Evolutionary conservation across 1,140 invertebrate genomes (phyloP), one percentile per base, ranked within the genome.

Genomic region (Ceratina japonica): DNA sequence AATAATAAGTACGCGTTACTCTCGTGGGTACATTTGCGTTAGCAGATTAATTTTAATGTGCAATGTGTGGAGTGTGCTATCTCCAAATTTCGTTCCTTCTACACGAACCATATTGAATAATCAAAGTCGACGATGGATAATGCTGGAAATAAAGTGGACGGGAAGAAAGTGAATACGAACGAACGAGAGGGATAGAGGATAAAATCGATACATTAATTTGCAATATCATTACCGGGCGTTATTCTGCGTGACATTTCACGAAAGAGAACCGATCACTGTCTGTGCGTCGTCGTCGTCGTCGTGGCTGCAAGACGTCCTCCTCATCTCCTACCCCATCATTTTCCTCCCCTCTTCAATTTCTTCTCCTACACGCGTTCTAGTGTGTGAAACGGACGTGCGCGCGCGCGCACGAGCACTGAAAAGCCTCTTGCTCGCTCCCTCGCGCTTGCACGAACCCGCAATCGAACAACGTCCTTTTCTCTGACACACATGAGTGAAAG

Each of bases 391-490:
- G 58, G 37, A 44, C 49, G 61, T 44, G 69, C 58, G 51, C 74
- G 58, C 63, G 0, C 61, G 58, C 61, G 22, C 61, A 4, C 24
- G 10, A 73, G 59, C 61, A 24, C 52, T 64, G 68, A 64, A 64
- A 64, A 65, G 59, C 13, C 24, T 12, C 44, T 61, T n/a, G 2
- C 18, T 54, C 52, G 15, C 15, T 66, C 64, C 18, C 15, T 20
- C 18, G 61, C 58, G 61, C 10, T 22, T 74, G n/a, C 51, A 20
- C 64, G 44, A 52, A 70, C n/a, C 3, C 51, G 51, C 75, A 58
- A 27, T 65, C 74, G 62, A 58, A 74, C 37, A 69, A 86, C 85
- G 85, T 82, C 85, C 86, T 87, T 89, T 85, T 85, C 84, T 65
- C 68, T 75, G 68, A 72, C 63, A 79, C 76, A 69, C 82, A 84